phyloP scores from a whole-genome alignment of 2,888 invertebrate species.

The Coenonympha glycerion region DNA sequence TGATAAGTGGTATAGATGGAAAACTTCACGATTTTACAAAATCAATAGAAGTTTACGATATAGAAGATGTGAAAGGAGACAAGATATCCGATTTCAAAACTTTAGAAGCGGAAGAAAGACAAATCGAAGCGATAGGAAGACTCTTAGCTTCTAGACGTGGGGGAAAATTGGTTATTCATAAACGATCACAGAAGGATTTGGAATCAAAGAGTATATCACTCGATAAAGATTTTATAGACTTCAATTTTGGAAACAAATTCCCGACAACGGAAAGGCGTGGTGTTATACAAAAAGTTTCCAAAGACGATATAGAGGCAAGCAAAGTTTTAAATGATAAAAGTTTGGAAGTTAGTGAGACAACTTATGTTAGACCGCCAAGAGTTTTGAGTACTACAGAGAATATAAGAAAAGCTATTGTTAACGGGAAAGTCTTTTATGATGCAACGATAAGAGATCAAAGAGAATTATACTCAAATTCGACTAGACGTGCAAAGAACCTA shows the following conservation, averaged over 20 bases:
- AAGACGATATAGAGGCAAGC: slow-evolving; percentile 62
- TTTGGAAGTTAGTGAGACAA: slow-evolving; percentile 67
- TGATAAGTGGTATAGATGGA: slow-evolving; percentile 59
- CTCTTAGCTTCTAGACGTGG: slow-evolving; percentile 59
- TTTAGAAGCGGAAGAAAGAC: slow-evolving; percentile 67
- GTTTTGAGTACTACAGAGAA: slow-evolving; percentile 62
- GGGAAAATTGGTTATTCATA: slow-evolving; percentile 57
- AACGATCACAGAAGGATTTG: slow-evolving; percentile 60
- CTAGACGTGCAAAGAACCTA: slow-evolving; percentile 41
- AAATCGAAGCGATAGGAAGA: slow-evolving; percentile 70
- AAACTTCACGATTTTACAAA: slow-evolving; percentile 61
- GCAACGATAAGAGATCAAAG: slow-evolving; percentile 62
- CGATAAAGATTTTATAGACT: slow-evolving; percentile 55
- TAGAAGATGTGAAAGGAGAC: slow-evolving; percentile 59
- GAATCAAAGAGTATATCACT: slow-evolving; percentile 57
- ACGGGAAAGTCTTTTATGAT: slow-evolving; percentile 69
- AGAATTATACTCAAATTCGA: slow-evolving; percentile 45
- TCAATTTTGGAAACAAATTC: slow-evolving; percentile 60
- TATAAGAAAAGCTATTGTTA: slow-evolving; percentile 62
- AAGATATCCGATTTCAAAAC: slow-evolving; percentile 56
- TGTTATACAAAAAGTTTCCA: slow-evolving; percentile 57
- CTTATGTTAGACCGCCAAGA: slow-evolving; percentile 62
- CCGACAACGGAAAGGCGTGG: slow-evolving; percentile 56
- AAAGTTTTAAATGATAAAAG: slow-evolving; percentile 51
- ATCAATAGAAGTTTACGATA: slow-evolving; percentile 63